phyloP scores from a whole-genome alignment of 2,113 vertebrate genomes.

The Cheirogaleus medius region DNA sequence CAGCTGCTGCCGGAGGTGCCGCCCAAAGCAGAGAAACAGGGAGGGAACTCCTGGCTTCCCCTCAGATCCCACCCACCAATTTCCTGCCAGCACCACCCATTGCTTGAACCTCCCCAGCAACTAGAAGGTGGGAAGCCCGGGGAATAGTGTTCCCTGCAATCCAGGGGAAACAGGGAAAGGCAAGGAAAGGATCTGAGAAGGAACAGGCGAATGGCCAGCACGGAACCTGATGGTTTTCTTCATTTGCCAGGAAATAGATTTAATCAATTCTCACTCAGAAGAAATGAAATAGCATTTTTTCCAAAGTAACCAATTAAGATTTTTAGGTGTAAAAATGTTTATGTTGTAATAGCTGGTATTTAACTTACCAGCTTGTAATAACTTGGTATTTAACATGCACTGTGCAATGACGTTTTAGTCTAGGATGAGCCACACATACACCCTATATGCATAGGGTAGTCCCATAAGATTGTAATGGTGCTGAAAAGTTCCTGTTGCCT shows the following conservation, averaged over 20 bases:
- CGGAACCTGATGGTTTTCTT: background rate
- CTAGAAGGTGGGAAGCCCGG: no score
- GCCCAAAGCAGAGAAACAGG: background rate
- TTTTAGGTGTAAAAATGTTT: background rate
- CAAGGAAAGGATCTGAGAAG: background rate
- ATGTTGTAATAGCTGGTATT: background rate
- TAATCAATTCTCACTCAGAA: background rate
- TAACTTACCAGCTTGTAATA: background rate
- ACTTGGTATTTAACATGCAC: background rate
- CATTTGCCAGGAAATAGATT: background rate
- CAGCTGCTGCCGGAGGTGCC: accelerated
- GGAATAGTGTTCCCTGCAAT: background rate
- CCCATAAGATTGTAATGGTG: background rate
- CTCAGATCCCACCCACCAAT: background rate
- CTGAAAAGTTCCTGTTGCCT: background rate
- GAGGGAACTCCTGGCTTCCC: background rate
- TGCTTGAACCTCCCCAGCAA: background rate
- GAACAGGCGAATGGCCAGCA: background rate
- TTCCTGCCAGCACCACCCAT: background rate
- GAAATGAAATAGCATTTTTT: background rate
- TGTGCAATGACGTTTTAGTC: background rate
- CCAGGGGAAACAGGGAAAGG: background rate
- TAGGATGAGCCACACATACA: background rate
- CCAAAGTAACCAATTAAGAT: background rate
- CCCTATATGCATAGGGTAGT: background rate